Evolutionary conservation across 2,888 invertebrate species (phyloP).

Genomic region (Anagyrus pseudococci): DNA sequence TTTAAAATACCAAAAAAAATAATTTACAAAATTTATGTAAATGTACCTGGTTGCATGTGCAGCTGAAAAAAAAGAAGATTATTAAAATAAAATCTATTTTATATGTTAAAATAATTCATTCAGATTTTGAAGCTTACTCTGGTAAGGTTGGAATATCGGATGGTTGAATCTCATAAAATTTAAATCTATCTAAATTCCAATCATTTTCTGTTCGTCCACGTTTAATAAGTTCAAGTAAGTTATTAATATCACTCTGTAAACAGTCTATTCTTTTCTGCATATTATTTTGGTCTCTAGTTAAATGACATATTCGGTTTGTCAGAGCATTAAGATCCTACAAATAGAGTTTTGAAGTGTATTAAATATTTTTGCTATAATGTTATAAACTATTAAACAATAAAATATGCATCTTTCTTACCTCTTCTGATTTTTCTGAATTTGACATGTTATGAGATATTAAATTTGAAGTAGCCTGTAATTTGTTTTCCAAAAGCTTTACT

Average conservation of each 20-base stretch:
- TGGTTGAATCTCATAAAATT: slow-evolving; percentile 64
- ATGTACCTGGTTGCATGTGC: slow-evolving; percentile 53
- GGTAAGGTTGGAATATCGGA: slow-evolving; percentile 49
- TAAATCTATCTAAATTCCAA: slow-evolving; percentile 65
- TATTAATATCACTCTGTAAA: slow-evolving; percentile 65
- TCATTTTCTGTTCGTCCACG: slow-evolving; percentile 64
- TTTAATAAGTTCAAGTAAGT: slow-evolving; percentile 65
- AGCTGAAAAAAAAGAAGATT: slow-evolving; percentile 49
- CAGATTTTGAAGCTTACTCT: slow-evolving; percentile 46
- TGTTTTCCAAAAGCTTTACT: slow-evolving; percentile 66
- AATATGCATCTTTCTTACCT: slow-evolving; percentile 42
- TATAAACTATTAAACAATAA: not conserved
- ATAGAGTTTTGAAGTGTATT: not conserved
- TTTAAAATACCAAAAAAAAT: not conserved
- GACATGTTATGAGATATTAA: slow-evolving; percentile 52
- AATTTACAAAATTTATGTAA: not conserved
- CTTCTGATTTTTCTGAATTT: slow-evolving; percentile 48
- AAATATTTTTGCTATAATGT: not conserved
- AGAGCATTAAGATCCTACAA: slow-evolving; percentile 49
- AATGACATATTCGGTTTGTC: slow-evolving; percentile 46
- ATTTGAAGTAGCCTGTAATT: slow-evolving; percentile 62
- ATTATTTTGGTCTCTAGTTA: slow-evolving; percentile 51
- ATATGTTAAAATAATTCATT: slow-evolving; percentile 8
- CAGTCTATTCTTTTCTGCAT: slow-evolving; percentile 63
- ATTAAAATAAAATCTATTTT: slow-evolving; percentile 19